Percentiles rank a stretch among this genome's conserved stretches.
Conservation (phyloP, 2,113 vertebrate species). For the Ctenomys sociabilis region DNA sequence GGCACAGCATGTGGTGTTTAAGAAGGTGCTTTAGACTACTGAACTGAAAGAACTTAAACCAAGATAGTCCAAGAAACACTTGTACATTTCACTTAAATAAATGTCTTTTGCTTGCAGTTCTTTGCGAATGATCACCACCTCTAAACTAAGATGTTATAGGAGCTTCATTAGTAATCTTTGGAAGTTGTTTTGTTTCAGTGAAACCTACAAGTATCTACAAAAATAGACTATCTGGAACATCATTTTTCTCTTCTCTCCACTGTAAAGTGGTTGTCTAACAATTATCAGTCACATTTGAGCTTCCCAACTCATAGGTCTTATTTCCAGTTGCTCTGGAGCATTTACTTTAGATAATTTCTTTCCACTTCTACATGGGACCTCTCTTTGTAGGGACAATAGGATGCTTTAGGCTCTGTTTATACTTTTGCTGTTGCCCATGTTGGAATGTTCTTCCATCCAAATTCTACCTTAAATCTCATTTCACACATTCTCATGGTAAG, state of each 20-base stretch:
- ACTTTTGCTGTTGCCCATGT: background rate
- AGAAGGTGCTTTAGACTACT: too few species aligned
- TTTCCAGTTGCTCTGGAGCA: background rate
- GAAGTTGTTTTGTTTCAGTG: background rate
- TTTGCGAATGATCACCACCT: background rate
- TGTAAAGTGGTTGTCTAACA: background rate
- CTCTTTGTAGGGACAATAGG: background rate
- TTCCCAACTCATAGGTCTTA: background rate
- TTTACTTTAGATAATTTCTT: background rate
- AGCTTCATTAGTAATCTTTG: background rate
- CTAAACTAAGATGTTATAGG: background rate
- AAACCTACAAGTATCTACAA: background rate
- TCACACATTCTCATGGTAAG: background rate
- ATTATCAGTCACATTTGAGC: background rate
- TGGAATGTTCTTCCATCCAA: background rate
- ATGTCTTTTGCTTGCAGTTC: background rate
- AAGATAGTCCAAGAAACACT: background rate
- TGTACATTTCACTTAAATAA: background rate
- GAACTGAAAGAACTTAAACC: background rate
- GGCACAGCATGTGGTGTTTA: too few species aligned
- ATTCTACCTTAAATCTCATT: background rate
- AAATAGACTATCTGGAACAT: constrained; percentile 1
- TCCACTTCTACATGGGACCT: background rate
- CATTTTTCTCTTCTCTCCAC: background rate
- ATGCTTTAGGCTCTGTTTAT: background rate